Conservation (phyloP, 1,140 invertebrate species). For the Neuroterus valhalla region DNA sequence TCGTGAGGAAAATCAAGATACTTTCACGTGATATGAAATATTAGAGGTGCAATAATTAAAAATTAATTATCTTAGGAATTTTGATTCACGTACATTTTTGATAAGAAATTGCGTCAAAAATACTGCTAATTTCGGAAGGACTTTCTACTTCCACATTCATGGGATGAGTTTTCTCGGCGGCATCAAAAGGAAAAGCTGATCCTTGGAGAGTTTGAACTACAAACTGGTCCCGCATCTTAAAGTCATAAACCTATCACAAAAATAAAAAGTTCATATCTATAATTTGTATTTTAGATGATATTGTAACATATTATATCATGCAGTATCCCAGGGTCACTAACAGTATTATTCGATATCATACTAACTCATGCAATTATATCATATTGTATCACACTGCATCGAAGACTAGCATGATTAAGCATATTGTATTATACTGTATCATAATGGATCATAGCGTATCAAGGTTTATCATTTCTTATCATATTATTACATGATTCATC, state of each 20-base stretch:
- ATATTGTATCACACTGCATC: too few relatives aligned
- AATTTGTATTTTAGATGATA: too few relatives aligned
- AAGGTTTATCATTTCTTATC: too few relatives aligned
- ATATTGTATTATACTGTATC: too few relatives aligned
- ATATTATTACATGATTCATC: too few relatives aligned
- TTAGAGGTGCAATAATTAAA: not conserved
- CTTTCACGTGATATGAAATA: not conserved
- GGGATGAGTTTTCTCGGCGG: conserved; percentile 50
- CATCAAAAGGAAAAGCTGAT: conserved; percentile 55
- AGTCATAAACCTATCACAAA: conserved; percentile 66
- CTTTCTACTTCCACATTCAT: conserved; percentile 58
- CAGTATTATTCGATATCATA: too few relatives aligned
- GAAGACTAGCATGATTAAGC: too few relatives aligned
- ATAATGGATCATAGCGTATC: too few relatives aligned
- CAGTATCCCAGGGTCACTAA: too few relatives aligned
- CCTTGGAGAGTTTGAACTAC: conserved; percentile 57
- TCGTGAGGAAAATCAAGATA: not conserved
- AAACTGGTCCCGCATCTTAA: conserved; percentile 77
- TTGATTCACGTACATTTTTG: conserved; percentile 73
- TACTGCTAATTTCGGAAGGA: conserved; percentile 77
- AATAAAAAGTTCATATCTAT: conserved; percentile 5
- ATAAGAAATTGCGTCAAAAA: conserved; percentile 85
- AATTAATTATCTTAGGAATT: not conserved
- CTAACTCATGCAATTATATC: too few relatives aligned
- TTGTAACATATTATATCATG: too few relatives aligned